These are phyloP conservation scores for Drosophila ogumai DNA, from an alignment of 1,140 invertebrate genomes.

Conservation along the genomic window DNA sequence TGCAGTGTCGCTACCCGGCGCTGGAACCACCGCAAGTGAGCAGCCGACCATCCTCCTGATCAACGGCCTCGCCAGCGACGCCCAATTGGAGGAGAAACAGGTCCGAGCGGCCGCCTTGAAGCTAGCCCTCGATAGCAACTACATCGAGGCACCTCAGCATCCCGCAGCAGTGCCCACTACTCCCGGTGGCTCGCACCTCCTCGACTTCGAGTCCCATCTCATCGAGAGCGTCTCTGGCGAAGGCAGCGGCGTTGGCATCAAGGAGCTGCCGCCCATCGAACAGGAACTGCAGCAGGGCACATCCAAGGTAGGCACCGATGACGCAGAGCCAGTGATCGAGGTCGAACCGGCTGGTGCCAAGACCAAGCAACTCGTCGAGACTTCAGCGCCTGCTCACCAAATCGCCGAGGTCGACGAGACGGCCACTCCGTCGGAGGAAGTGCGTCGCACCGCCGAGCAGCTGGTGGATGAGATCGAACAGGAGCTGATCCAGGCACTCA, in stretches of 20 bases:
- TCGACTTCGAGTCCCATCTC: slow-evolving; percentile 82
- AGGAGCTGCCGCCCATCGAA: slow-evolving; percentile 71
- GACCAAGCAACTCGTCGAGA: slow-evolving; percentile 67
- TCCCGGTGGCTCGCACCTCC: slow-evolving; percentile 67
- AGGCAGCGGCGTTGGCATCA: slow-evolving; percentile 74
- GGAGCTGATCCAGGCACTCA: slow-evolving; percentile 68
- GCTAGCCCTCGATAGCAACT: slow-evolving; percentile 57
- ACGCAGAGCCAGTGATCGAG: slow-evolving; percentile 68
- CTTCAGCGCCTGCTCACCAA: slow-evolving; percentile 61
- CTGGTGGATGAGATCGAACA: slow-evolving; percentile 74
- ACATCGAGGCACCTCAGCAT: slow-evolving; percentile 20
- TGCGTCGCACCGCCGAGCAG: slow-evolving; percentile 71
- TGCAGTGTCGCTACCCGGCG: slow-evolving; percentile 83
- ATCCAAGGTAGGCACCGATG: slow-evolving; percentile 70
- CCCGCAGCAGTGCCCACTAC: slow-evolving; percentile 48
- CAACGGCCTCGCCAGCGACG: slow-evolving; percentile 70
- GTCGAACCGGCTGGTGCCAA: slow-evolving; percentile 74
- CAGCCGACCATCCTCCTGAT: slow-evolving; percentile 82
- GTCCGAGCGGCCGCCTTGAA: slow-evolving; percentile 46
- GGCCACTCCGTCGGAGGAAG: slow-evolving; percentile 51
- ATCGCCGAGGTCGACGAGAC: slow-evolving; percentile 69
- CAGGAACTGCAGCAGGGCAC: slow-evolving; percentile 73
- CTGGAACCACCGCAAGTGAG: slow-evolving; percentile 66
- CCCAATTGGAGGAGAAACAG: slow-evolving; percentile 51
- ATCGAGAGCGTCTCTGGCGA: slow-evolving; percentile 72